These are phyloP conservation scores for Heterochromis multidens DNA, from an alignment of 2,113 vertebrate species.

Conservation along the genomic window DNA sequence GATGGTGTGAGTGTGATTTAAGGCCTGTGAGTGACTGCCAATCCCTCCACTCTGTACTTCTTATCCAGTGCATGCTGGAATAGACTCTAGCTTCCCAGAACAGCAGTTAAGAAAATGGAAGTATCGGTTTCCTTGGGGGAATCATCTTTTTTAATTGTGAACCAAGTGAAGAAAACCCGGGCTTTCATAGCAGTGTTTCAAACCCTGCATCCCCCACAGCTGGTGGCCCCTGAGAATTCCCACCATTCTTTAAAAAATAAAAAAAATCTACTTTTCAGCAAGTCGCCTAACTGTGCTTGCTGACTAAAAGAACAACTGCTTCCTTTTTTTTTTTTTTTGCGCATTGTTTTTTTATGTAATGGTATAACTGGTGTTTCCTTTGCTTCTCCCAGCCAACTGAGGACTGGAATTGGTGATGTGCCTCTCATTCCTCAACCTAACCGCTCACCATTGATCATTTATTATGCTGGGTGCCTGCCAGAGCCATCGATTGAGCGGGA, in stretches of 20 bases:
- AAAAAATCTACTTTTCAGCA: slow-evolving; percentile 7
- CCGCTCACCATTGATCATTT: slow-evolving; percentile 64
- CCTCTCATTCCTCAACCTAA: slow-evolving; percentile 63
- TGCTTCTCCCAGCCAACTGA: slow-evolving; percentile 5
- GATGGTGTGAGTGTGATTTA: not conserved
- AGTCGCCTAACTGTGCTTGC: not conserved
- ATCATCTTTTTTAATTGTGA: not conserved
- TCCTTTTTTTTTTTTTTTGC: not conserved
- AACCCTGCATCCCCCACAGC: not conserved
- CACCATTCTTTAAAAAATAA: not conserved
- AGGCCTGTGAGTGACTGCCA: not conserved
- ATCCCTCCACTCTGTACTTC: not conserved
- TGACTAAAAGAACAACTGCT: not conserved
- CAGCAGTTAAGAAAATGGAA: not conserved
- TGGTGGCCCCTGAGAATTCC: slow-evolving; percentile 10
- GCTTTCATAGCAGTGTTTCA: not conserved
- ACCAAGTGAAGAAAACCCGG: not conserved
- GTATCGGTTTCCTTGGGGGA: not conserved
- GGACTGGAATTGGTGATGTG: slow-evolving; percentile 12
- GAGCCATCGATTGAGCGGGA: slow-evolving; percentile 46
- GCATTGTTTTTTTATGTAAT: not conserved
- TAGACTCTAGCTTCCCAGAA: not conserved
- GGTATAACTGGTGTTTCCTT: slow-evolving; percentile 15
- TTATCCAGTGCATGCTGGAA: not conserved
- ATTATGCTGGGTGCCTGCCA: slow-evolving; percentile 33